A percentile compares a stretch with the other conserved stretches of the same genome.
These are phyloP conservation scores for Gymnothorax javanicus DNA, from an alignment of 2,797 vertebrate species.

Conservation along the genomic window DNA sequence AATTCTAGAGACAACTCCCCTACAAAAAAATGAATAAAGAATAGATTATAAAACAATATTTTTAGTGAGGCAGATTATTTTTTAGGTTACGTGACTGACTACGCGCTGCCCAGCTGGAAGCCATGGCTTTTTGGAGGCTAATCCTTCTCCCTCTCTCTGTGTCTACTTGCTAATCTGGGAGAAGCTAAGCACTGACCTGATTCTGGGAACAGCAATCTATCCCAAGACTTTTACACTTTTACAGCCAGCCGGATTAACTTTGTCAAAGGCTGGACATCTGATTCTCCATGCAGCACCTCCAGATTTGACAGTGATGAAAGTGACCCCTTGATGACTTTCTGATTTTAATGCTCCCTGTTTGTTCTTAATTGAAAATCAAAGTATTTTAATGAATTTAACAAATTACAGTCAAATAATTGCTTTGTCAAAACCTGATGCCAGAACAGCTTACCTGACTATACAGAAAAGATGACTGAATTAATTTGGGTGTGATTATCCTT, in stretches of 20 bases:
- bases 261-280: background rate
- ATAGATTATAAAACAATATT: background rate
- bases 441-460: background rate
- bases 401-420: background rate
- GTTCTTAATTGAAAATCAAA: background rate
- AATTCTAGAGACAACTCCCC: background rate
- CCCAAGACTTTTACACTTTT: background rate
- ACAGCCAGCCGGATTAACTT: background rate
- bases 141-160: slow-evolving; percentile 26
- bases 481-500: background rate
- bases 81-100: background rate
- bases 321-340: background rate
- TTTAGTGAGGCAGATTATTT: background rate
- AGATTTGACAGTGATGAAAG: background rate
- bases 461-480: background rate
- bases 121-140: slow-evolving; percentile 15
- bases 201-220: slow-evolving; percentile 20
- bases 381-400: background rate
- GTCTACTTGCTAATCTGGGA: slow-evolving; percentile 29
- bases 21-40: background rate
- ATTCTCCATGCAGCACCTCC: background rate
- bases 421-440: background rate
- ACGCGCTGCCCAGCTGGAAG: slow-evolving; percentile 23
- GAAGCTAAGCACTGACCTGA: slow-evolving; percentile 37
- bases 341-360: background rate